Evolutionary conservation across 2,888 invertebrate genomes (phyloP).

Genomic region (Aricia artaxerxes): DNA sequence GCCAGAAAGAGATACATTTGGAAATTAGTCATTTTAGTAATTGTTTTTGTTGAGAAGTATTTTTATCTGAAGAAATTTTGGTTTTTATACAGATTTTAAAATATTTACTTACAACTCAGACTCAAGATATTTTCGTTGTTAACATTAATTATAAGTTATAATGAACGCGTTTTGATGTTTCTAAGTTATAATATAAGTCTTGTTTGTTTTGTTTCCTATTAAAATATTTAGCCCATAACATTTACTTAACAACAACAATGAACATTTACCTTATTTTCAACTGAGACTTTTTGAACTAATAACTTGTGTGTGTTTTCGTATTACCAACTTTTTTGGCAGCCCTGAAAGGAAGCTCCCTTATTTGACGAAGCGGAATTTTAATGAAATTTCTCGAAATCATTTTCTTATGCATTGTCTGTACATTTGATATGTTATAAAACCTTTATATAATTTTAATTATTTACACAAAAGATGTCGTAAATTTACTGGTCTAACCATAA

Average conservation of each 20-base stretch:
- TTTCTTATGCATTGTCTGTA: constrained; percentile 57
- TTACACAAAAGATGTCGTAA: background rate
- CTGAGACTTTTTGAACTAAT: too few relatives aligned
- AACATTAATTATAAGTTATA: too few relatives aligned
- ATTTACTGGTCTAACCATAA: background rate
- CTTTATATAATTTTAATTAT: background rate
- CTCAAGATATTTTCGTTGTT: too few relatives aligned
- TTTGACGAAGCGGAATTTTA: constrained; percentile 74
- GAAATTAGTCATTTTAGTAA: background rate
- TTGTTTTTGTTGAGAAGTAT: background rate
- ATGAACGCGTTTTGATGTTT: too few relatives aligned
- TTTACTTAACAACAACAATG: too few relatives aligned
- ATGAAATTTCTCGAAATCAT: constrained; percentile 72
- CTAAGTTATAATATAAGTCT: too few relatives aligned
- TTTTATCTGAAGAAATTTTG: background rate
- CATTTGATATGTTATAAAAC: constrained; percentile 31
- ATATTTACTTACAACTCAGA: too few relatives aligned
- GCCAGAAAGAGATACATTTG: background rate
- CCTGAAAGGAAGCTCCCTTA: constrained; percentile 55
- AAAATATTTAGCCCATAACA: too few relatives aligned
- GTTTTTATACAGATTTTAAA: background rate
- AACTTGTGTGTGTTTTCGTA: background rate
- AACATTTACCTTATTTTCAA: too few relatives aligned
- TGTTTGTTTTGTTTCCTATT: too few relatives aligned
- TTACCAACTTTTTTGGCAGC: constrained; percentile 46